Evolutionary conservation across 2,113 vertebrate species (phyloP), one percentile per base, ranked within the genome.

Genomic region (Neogobius melanostomus): DNA sequence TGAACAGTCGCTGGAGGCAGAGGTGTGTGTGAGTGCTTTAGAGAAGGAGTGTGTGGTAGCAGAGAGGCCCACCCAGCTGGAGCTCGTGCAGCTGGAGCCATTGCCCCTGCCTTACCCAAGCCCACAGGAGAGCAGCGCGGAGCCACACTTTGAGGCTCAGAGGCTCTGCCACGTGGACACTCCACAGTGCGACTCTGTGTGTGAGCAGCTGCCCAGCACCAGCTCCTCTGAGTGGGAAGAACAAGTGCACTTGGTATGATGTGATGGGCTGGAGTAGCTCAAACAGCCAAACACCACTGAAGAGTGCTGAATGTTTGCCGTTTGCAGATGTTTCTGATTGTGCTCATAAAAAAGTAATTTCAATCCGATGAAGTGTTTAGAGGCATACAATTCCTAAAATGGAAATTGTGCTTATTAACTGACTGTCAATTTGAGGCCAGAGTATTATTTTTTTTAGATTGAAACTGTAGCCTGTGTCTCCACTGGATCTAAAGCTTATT

Each of bases 161-260:
- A 89, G 84, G 81, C 74, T 72, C 54, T 75, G 81, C 73, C 85
- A 89, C 53, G 78, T 86, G 0, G 89, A 92, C 82, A 87, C 83
- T 56, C 92, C 92, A 0, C 92, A 86, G 66, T 94, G 93, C 72
- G 76, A 90, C 90, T 92, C 94, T 21, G 89, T 91, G 83, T 95
- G 94, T 1, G 91, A 93, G 82, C 93, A 93, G 84, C 90, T 94
- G 68, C 82, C 91, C 65, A 92, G 90, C 88, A 92, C 74, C 83
- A 93, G 94, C 88, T 94, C 95, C 75, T 93, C 92, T 68, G 96
- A 98, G 82, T 98, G 96, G 96, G 94, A 94, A 81, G 96, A 96
- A 71, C 96, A 95, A 72, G 93, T 95, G 72, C 97, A 98, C 90
- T 91, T 97, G 88, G 96, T 98, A 53, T 98, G 82, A 91, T 73